These are phyloP conservation scores for Papilio polyxenes DNA, from an alignment of 1,140 invertebrate genomes.

Conservation along the genomic window DNA sequence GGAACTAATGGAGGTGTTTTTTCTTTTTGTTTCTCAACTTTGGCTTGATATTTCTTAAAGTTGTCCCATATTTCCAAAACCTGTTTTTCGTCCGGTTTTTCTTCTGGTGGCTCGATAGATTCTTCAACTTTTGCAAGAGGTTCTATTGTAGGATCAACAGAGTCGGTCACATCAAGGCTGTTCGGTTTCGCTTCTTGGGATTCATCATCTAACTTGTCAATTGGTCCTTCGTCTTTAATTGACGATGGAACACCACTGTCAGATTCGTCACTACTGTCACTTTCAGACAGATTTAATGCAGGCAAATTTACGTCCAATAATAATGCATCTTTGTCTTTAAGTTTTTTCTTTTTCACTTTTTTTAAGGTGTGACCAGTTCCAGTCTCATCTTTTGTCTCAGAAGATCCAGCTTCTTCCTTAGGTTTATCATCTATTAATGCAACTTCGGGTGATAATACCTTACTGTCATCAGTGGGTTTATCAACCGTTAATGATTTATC, in stretches of 20 bases:
- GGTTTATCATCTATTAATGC: conserved; percentile 67
- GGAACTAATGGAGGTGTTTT: conserved; percentile 75
- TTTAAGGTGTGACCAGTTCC: conserved; percentile 62
- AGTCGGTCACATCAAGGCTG: conserved; percentile 42
- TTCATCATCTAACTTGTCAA: conserved; percentile 52
- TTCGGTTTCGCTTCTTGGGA: conserved; percentile 66
- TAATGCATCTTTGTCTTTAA: conserved; percentile 83
- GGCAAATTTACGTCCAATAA: conserved; percentile 85
- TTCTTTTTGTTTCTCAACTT: conserved; percentile 75
- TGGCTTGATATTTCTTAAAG: conserved; percentile 86
- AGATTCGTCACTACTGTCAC: conserved; percentile 88
- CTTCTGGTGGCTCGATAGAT: conserved; percentile 55
- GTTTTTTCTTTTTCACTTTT: conserved; percentile 83
- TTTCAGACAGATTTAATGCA: conserved; percentile 90
- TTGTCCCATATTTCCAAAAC: conserved; percentile 90
- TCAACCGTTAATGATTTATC: conserved; percentile 63
- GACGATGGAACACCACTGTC: conserved; percentile 81
- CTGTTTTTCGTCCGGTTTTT: conserved; percentile 72
- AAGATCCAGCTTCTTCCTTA: conserved; percentile 62
- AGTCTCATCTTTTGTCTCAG: conserved; percentile 60
- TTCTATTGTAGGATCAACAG: conserved; percentile 38
- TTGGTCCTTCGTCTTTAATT: conserved; percentile 56
- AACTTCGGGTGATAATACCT: conserved; percentile 63
- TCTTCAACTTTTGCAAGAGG: conserved; percentile 70
- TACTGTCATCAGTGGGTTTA: conserved; percentile 50